A percentile compares a stretch with the other conserved stretches of the same genome.
These are phyloP conservation scores for Cochlearius cochlearius DNA, from an alignment of 2,113 vertebrate species.

Conservation along the genomic window DNA sequence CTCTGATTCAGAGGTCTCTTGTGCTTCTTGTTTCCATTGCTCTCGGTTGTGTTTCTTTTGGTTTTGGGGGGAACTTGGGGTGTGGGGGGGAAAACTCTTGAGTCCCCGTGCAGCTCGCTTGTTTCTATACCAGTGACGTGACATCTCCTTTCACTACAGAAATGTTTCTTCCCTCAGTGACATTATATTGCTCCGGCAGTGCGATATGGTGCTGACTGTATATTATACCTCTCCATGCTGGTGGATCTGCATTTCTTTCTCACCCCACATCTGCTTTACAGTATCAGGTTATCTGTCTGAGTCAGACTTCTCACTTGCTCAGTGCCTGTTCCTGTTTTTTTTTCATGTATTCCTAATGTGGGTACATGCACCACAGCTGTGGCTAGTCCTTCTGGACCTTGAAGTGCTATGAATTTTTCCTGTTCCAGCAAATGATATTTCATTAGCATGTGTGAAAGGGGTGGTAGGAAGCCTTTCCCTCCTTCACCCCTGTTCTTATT, in stretches of 20 bases:
- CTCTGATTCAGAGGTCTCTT: not conserved
- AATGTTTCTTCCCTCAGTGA: not conserved
- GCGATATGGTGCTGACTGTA: not conserved
- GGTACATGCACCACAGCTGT: not conserved
- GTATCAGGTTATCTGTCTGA: not conserved
- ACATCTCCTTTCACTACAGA: not conserved
- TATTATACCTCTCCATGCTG: not conserved
- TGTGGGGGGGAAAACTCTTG: not conserved
- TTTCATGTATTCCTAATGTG: not conserved
- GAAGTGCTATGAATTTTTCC: not conserved
- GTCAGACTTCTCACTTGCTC: constrained; percentile 21
- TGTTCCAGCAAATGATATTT: not conserved
- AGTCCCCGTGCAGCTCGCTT: not conserved
- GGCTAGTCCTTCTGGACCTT: not conserved
- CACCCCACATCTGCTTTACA: not conserved
- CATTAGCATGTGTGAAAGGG: not conserved
- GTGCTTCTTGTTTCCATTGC: not conserved
- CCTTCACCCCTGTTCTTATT: not conserved
- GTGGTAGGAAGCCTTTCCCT: not conserved
- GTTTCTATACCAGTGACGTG: not conserved
- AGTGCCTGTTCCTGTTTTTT: not conserved
- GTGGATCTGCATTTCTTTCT: not conserved
- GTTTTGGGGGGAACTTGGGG: not conserved
- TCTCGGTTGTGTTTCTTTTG: not conserved
- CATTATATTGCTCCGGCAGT: not conserved